Percentiles rank a stretch among this genome's conserved stretches.
These are phyloP conservation scores for Pseudolaguvia tuberculata DNA, from an alignment of 2,113 vertebrate genomes.

Conservation along the genomic window DNA sequence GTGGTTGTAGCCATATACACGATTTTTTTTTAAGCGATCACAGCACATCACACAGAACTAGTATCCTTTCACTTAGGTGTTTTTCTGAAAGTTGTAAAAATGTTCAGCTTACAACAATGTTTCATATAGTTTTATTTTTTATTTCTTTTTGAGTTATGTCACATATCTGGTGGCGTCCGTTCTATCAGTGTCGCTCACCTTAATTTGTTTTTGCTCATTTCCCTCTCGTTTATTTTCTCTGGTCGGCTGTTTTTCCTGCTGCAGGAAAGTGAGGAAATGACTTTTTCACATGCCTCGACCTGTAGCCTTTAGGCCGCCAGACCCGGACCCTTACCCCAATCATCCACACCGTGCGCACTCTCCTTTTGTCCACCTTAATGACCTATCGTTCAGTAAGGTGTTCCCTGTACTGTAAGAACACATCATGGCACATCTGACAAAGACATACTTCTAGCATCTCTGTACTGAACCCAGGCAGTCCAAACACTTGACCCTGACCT, in stretches of 20 bases:
- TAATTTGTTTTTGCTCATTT: conserved; percentile 55
- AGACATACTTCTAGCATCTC: conserved; percentile 35
- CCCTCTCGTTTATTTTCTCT: conserved; percentile 53
- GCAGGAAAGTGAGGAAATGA: conserved; percentile 60
- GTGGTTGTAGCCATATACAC: background rate
- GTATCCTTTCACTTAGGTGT: background rate
- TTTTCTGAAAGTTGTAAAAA: too few species aligned
- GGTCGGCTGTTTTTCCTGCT: conserved; percentile 57
- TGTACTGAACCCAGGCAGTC: conserved; percentile 32
- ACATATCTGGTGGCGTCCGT: conserved; percentile 28
- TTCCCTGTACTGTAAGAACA: conserved; percentile 34
- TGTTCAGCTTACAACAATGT: background rate
- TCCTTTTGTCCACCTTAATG: conserved; percentile 39
- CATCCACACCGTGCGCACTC: conserved; percentile 37
- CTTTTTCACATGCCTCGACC: conserved; percentile 52
- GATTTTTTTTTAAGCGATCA: background rate
- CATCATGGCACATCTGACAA: conserved; percentile 11
- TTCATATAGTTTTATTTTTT: background rate
- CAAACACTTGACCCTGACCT: conserved; percentile 42
- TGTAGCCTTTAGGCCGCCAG: conserved; percentile 44
- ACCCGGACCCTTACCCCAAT: conserved; percentile 19
- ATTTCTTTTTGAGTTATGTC: background rate
- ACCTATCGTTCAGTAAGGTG: conserved; percentile 17
- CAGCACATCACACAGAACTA: background rate
- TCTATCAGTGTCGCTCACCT: conserved; percentile 45